Conservation (phyloP, 2,888 invertebrate species). For the Resseliella maxima region DNA sequence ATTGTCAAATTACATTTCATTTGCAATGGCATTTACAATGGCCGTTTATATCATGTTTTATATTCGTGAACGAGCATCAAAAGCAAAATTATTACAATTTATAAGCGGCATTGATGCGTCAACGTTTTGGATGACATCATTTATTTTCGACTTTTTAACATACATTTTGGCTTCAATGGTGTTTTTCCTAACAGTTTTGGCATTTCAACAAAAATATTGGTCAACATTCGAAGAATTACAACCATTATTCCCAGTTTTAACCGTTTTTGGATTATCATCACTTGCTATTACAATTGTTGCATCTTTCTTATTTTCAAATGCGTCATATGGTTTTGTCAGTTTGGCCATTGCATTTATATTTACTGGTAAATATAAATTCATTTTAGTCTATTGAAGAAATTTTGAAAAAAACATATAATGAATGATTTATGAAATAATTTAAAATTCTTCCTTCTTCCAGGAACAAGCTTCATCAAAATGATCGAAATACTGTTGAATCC, state of each 20-base stretch:
- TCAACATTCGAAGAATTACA: conserved; percentile 64
- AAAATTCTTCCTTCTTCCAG: too few species aligned
- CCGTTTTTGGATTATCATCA: conserved; percentile 76
- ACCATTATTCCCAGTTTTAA: conserved; percentile 71
- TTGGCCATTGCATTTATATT: conserved; percentile 69
- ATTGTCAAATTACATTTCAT: conserved; percentile 73
- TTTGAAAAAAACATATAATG: too few species aligned
- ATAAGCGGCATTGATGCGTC: conserved; percentile 77
- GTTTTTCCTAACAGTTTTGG: conserved; percentile 73
- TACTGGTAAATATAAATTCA: background rate
- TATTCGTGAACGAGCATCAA: conserved; percentile 67
- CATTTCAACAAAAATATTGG: conserved; percentile 53
- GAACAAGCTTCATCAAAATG: conserved; percentile 71
- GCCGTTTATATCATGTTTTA: conserved; percentile 58
- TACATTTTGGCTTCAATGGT: conserved; percentile 77
- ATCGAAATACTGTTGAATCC: conserved; percentile 71
- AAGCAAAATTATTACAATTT: conserved; percentile 78
- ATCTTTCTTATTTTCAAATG: conserved; percentile 74
- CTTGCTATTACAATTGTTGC: conserved; percentile 76
- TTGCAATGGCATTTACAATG: conserved; percentile 79
- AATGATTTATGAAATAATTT: too few species aligned
- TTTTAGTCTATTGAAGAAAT: background rate
- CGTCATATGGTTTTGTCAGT: conserved; percentile 78
- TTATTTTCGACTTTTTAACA: conserved; percentile 70
- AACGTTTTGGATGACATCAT: conserved; percentile 77